Percentiles rank a stretch among this genome's conserved stretches.
Evolutionary conservation across 2,888 invertebrate species (phyloP).

Genomic region (Axea sp.): DNA sequence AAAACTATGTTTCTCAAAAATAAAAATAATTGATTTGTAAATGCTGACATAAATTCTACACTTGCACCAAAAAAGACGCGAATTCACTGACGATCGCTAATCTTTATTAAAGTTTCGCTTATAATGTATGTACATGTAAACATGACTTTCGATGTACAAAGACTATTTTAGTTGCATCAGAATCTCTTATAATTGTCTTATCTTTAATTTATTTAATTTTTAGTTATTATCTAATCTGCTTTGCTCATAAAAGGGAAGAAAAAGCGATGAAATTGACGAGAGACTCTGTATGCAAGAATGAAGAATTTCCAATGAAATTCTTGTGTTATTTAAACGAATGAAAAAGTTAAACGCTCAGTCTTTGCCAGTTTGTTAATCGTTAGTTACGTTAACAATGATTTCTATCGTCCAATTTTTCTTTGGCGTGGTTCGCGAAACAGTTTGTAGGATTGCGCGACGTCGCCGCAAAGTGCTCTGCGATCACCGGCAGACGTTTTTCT

Average conservation of each 20-base stretch:
- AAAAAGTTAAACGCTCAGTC: conserved; percentile 61
- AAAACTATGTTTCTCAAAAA: background rate
- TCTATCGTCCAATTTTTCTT: conserved; percentile 64
- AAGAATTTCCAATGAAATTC: background rate
- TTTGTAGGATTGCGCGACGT: conserved; percentile 8
- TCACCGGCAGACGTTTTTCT: conserved; percentile 74
- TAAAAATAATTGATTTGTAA: background rate
- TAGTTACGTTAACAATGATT: conserved; percentile 64
- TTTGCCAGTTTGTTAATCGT: conserved; percentile 55
- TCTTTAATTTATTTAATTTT: background rate
- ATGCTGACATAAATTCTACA: background rate
- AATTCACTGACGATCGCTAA: background rate
- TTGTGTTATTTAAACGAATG: too few species aligned
- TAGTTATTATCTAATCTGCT: background rate
- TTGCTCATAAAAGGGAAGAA: background rate
- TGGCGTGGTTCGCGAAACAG: conserved; percentile 58
- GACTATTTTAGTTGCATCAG: conserved; percentile 5
- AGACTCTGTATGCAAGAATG: background rate
- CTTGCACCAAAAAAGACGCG: conserved; percentile 11
- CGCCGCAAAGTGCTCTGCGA: conserved; percentile 65
- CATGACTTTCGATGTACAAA: conserved; percentile 42
- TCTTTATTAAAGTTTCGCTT: background rate
- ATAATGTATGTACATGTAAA: conserved; percentile 3
- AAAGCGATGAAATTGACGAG: background rate
- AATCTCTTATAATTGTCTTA: background rate